phyloP scores from a whole-genome alignment of 1,140 invertebrate genomes.

The Tribolium madens region DNA sequence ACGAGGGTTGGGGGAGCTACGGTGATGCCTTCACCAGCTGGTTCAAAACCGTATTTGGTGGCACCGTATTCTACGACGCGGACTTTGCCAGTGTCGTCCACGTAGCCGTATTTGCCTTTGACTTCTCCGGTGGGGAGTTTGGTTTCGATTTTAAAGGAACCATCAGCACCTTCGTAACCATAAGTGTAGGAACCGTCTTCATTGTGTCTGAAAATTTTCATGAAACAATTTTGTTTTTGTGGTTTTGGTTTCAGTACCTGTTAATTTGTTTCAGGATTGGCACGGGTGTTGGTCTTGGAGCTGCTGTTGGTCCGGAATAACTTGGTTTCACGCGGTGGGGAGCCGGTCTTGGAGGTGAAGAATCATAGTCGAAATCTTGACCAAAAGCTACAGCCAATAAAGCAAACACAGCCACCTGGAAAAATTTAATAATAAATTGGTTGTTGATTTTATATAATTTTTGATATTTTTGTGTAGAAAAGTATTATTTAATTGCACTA shows the following conservation, averaged over 20 bases:
- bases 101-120: constrained; percentile 88
- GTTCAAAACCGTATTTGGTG: constrained; percentile 88
- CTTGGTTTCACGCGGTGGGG: constrained; percentile 63
- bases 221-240: neutral
- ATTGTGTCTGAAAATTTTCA: constrained; percentile 75
- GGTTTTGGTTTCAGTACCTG: constrained; percentile 66
- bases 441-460: no score
- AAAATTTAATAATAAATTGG: no score
- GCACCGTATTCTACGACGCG: constrained; percentile 90
- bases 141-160: constrained; percentile 88
- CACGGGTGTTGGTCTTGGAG: constrained; percentile 77
- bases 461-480: neutral
- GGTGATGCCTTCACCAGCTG: constrained; percentile 86
- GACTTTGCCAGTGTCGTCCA: constrained; percentile 84
- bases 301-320: constrained; percentile 65
- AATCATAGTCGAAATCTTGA: constrained; percentile 75
- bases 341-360: constrained; percentile 69
- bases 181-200: constrained; percentile 90
- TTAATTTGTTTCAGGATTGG: constrained; percentile 89
- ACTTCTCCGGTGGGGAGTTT: constrained; percentile 83
- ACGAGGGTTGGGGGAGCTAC: constrained; percentile 84
- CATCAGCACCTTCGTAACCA: constrained; percentile 86
- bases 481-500: no score
- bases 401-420: constrained; percentile 66
- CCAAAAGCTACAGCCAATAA: constrained; percentile 65